Base-by-base conservation (phyloP, 2,888 invertebrate genomes). In the Luperina testacea region DNA sequence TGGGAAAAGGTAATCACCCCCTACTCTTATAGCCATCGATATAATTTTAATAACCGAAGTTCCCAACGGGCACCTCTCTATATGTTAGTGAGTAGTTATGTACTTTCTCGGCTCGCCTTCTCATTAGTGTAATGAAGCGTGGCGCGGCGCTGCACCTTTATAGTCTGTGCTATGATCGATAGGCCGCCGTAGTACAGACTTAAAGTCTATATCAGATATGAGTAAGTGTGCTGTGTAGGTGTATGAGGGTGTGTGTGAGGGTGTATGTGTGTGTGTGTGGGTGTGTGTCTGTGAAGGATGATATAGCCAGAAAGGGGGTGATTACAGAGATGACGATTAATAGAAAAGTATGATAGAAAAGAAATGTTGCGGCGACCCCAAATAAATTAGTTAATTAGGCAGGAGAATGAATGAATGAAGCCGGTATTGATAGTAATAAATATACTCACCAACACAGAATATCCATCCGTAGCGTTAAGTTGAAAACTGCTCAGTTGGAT, bases 381-480 rank as follows among this genome's bases (percentile, higher is more conserved):
- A 53, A 53, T 53, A 53, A 20, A 8, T 8, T 51, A 51, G 17
- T n/a, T n/a, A n/a, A n/a, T n/a, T n/a, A n/a, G n/a, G 17, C 24
- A 53, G 24, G 9, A 53, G 24, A 53, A 53, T 53, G 2, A 20
- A 53, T 53, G 53, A 53, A 53, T 24, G 57, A 57, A 24, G 8
- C 9, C 24, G 24, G 24, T 57, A 57, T 57, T 57, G 24, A 57
- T 3, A 9, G 8, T 57, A 57, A 57, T 57, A 57, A 27, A 15
- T 15, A 27, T 59, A 83, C 93, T 92, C 84, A 96, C 96, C 94
- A 95, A 88, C 61, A 96, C 89, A 61, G 93, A 91, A 75, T 96
- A 96, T 0, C 91, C 92, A 74, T 95, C 89, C 0, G 87, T 80
- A n/a, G 79, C 51, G 17, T 90, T 85, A 0, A 85, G 82, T 11